phyloP scores from a whole-genome alignment of 1,140 invertebrate species.

The Hycleus cichorii region DNA sequence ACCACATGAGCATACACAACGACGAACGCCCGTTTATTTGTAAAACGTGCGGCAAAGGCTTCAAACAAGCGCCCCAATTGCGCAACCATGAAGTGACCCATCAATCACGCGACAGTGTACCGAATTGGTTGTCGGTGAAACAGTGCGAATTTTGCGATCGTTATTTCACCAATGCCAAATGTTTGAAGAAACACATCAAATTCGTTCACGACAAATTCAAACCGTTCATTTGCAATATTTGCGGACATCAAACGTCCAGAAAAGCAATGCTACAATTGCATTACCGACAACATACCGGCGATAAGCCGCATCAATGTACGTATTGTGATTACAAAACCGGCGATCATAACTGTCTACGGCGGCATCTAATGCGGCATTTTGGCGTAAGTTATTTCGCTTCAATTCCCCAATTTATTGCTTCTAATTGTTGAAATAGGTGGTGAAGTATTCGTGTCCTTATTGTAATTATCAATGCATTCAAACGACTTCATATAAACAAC shows the following conservation, averaged over 20 bases:
- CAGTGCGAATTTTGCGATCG: constrained; percentile 62
- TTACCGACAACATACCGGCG: constrained; percentile 62
- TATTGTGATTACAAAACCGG: constrained; percentile 60
- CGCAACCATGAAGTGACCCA: constrained; percentile 54
- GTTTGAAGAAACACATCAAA: constrained; percentile 67
- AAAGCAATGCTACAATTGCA: constrained; percentile 54
- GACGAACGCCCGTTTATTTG: constrained; percentile 52
- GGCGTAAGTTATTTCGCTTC: constrained; percentile 41
- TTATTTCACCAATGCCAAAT: constrained; percentile 66
- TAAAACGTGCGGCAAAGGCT: constrained; percentile 52
- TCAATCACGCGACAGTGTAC: constrained; percentile 42
- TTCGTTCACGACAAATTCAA: constrained; percentile 70
- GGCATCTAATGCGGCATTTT: constrained; percentile 68
- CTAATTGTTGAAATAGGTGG: constrained; percentile 12
- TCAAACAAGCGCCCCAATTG: constrained; percentile 57
- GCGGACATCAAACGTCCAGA: constrained; percentile 62
- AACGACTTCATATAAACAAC: constrained; percentile 58
- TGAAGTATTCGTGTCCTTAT: constrained; percentile 55
- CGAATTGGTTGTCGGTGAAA: constrained; percentile 55
- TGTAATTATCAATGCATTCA: constrained; percentile 64
- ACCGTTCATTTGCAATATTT: constrained; percentile 68
- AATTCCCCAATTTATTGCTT: background rate
- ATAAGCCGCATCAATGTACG: constrained; percentile 64
- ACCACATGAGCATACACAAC: constrained; percentile 55
- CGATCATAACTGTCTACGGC: constrained; percentile 64